phyloP scores from a whole-genome alignment of 2,888 invertebrate species.

The Prosopocoilus inquinatus region DNA sequence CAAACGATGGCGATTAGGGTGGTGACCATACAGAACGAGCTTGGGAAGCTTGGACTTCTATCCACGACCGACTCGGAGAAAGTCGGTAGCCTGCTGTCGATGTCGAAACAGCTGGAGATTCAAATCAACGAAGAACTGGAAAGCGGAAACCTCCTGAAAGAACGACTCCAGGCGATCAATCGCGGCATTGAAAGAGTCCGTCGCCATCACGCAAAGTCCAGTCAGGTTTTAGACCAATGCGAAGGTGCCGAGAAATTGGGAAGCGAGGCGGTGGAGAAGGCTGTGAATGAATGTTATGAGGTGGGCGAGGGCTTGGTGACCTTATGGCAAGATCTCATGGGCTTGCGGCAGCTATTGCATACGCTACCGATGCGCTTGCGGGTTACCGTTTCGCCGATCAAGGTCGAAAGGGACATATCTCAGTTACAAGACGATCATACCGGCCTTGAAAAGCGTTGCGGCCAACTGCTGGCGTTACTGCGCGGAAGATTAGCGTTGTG shows the following conservation, averaged over 20 bases:
- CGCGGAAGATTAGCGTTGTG: constrained; percentile 62
- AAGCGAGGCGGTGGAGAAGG: constrained; percentile 75
- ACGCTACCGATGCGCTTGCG: constrained; percentile 73
- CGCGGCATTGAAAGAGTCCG: constrained; percentile 68
- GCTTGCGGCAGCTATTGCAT: constrained; percentile 71
- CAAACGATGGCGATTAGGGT: constrained; percentile 74
- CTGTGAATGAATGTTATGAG: constrained; percentile 69
- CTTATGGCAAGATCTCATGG: constrained; percentile 78
- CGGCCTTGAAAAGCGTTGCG: constrained; percentile 38
- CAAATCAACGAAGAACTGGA: constrained; percentile 77
- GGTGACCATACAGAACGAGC: constrained; percentile 76
- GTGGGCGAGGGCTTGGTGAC: constrained; percentile 67
- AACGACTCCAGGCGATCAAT: constrained; percentile 70
- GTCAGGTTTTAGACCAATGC: constrained; percentile 66
- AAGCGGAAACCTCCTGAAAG: constrained; percentile 69
- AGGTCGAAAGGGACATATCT: constrained; percentile 74
- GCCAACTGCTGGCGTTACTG: constrained; percentile 13
- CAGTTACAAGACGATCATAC: constrained; percentile 72
- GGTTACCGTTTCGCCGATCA: constrained; percentile 74
- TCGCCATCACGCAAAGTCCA: constrained; percentile 64
- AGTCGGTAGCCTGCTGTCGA: constrained; percentile 67
- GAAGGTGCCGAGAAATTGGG: constrained; percentile 70
- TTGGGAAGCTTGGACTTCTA: constrained; percentile 71
- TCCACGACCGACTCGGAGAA: constrained; percentile 75
- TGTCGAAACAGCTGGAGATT: constrained; percentile 69